Percentiles rank a stretch among this genome's conserved stretches.
These are phyloP conservation scores for Tonatia bakeri DNA, from an alignment of 2,113 vertebrate genomes.

Conservation along the genomic window DNA sequence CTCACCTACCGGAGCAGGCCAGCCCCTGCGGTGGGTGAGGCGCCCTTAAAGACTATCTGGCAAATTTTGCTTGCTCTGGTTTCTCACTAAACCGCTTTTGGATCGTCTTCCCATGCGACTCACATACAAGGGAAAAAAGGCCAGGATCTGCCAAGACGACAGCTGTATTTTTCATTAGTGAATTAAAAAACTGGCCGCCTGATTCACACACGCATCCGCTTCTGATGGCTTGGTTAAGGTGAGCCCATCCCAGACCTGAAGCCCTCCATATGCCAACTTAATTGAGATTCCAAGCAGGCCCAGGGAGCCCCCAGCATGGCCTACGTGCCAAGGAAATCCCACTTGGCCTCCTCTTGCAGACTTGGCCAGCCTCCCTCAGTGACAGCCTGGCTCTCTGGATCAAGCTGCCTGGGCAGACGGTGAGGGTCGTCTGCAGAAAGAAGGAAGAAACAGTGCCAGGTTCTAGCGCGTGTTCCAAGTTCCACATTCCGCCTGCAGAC, in stretches of 20 bases:
- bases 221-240: background rate
- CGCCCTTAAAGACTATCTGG: slow-evolving; percentile 15
- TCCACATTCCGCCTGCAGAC: slow-evolving; percentile 51
- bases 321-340: slow-evolving; percentile 40
- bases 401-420: background rate
- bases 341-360: background rate
- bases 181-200: slow-evolving; percentile 16
- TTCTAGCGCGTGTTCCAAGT: slow-evolving; percentile 55
- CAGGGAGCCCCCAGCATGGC: background rate
- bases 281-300: slow-evolving; percentile 34
- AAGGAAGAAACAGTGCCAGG: slow-evolving; percentile 41
- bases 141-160: background rate
- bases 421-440: background rate
- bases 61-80: background rate
- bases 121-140: background rate
- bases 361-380: slow-evolving; percentile 30
- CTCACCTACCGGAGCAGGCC: rapidly evolving
- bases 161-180: slow-evolving; percentile 52
- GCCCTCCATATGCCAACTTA: background rate
- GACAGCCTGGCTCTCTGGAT: slow-evolving; percentile 15
- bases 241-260: background rate
- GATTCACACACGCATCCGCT: background rate
- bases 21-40: background rate
- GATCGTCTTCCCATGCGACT: background rate
- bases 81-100: slow-evolving; percentile 30